Evolutionary conservation across 2,797 vertebrate species (phyloP).

Genomic region (Acanthurus leucopareius): DNA sequence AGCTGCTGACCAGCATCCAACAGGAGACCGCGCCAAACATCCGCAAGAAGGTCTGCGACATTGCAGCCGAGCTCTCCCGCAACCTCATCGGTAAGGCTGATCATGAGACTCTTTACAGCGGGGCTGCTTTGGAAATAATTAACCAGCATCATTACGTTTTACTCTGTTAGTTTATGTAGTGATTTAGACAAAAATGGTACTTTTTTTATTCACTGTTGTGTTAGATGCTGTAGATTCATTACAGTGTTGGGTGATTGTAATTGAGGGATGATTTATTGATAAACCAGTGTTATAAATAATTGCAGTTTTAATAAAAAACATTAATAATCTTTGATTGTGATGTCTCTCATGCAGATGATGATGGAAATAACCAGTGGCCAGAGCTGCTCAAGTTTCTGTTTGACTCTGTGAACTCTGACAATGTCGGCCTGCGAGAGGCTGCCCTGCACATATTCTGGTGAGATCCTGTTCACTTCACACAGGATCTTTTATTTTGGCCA

Average conservation of each 20-base stretch:
- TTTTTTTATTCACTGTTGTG: too few species aligned
- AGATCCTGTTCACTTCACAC: constrained; percentile 12
- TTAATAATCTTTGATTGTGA: background rate
- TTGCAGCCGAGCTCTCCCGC: constrained; percentile 95
- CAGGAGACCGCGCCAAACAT: constrained; percentile 91
- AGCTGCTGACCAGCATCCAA: constrained; percentile 94
- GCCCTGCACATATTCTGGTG: constrained; percentile 99
- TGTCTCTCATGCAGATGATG: constrained; percentile 87
- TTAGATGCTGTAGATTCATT: too few species aligned
- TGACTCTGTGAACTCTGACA: constrained; percentile 96
- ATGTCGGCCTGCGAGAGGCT: constrained; percentile 91
- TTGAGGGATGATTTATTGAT: too few species aligned
- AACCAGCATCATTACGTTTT: background rate
- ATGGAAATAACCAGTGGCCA: constrained; percentile 98
- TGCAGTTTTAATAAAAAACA: too few species aligned
- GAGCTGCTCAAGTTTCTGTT: constrained; percentile 98
- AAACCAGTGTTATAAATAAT: too few species aligned
- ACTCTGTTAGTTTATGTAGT: too few species aligned
- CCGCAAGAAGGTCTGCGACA: constrained; percentile 97
- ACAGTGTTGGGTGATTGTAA: too few species aligned
- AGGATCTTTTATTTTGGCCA: background rate
- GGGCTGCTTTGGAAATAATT: background rate
- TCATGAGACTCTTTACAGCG: background rate
- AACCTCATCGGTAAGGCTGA: constrained; percentile 92
- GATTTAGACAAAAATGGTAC: too few species aligned